A percentile compares a stretch with the other conserved stretches of the same genome.
These are phyloP conservation scores for Mactra quadrangularis DNA, from an alignment of 1,140 invertebrate species.

Conservation along the genomic window DNA sequence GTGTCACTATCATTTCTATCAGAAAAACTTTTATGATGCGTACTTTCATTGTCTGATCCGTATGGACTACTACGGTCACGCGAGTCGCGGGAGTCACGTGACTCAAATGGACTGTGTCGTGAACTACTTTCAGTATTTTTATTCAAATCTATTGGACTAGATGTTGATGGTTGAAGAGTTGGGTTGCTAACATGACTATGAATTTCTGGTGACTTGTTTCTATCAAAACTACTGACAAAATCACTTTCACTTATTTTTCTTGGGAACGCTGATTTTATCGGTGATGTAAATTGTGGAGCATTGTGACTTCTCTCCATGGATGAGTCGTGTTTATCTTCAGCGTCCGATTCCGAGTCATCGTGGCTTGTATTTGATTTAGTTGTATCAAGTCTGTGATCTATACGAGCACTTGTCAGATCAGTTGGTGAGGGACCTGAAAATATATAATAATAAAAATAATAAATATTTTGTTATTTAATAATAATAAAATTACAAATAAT, in stretches of 20 bases:
- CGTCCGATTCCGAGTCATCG: conserved; percentile 47
- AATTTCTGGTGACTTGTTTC: conserved; percentile 61
- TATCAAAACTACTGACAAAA: conserved; percentile 61
- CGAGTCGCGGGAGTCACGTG: conserved; percentile 22
- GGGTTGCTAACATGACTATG: conserved; percentile 45
- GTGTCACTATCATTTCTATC: conserved; percentile 56
- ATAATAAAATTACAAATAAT: too few relatives aligned
- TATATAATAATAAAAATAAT: background rate
- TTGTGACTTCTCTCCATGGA: conserved; percentile 33
- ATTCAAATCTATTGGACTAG: conserved; percentile 55
- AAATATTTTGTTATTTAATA: too few relatives aligned
- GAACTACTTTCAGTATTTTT: conserved; percentile 17
- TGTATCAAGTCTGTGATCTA: conserved; percentile 52
- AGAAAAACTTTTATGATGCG: conserved; percentile 33
- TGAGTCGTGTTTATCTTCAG: conserved; percentile 35
- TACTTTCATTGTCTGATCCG: conserved; percentile 44
- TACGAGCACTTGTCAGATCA: conserved; percentile 46
- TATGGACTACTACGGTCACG: conserved; percentile 47
- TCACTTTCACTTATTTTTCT: conserved; percentile 62
- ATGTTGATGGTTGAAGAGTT: conserved; percentile 30
- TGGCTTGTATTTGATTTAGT: conserved; percentile 59
- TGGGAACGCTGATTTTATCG: conserved; percentile 54
- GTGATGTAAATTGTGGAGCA: conserved; percentile 21
- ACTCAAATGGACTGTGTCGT: conserved; percentile 31
- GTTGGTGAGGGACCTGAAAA: conserved; percentile 57